phyloP scores from a whole-genome alignment of 2,113 vertebrate species.

The Otus sunia region DNA sequence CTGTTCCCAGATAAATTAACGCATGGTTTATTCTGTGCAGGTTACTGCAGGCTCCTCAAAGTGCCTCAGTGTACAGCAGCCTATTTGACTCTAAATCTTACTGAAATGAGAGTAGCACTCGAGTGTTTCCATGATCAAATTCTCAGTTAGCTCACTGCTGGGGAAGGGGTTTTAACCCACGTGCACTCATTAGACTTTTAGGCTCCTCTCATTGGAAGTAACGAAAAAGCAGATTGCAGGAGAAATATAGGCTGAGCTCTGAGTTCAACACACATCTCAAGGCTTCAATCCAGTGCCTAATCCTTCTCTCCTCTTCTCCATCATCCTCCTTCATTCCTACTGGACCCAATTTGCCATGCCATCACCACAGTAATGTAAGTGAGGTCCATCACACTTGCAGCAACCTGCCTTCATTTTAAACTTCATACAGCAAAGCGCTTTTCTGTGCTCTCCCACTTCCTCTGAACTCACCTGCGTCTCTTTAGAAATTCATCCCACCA shows the following conservation, averaged over 20 bases:
- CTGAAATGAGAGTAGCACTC: not conserved
- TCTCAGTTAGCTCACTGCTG: not conserved
- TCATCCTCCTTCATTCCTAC: not conserved
- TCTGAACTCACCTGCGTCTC: not conserved
- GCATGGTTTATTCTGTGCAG: not conserved
- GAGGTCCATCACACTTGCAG: not conserved
- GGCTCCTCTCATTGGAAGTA: not conserved
- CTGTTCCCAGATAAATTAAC: not conserved
- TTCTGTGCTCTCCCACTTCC: not conserved
- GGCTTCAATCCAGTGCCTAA: not conserved
- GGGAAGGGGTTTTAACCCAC: not conserved
- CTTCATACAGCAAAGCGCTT: not conserved
- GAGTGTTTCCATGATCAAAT: not conserved
- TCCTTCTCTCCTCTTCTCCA: not conserved
- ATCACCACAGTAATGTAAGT: not conserved
- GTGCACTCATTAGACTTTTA: not conserved
- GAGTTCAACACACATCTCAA: not conserved
- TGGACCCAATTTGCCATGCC: not conserved
- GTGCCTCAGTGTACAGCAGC: not conserved
- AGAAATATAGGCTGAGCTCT: not conserved
- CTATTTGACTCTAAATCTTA: not conserved
- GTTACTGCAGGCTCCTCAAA: not conserved
- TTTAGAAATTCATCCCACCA: not conserved
- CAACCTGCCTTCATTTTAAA: not conserved
- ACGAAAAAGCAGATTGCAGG: not conserved